A percentile compares a stretch with the other conserved stretches of the same genome.
Evolutionary conservation across 2,113 vertebrate genomes (phyloP).

Genomic region (cattle (Bos taurus)): DNA sequence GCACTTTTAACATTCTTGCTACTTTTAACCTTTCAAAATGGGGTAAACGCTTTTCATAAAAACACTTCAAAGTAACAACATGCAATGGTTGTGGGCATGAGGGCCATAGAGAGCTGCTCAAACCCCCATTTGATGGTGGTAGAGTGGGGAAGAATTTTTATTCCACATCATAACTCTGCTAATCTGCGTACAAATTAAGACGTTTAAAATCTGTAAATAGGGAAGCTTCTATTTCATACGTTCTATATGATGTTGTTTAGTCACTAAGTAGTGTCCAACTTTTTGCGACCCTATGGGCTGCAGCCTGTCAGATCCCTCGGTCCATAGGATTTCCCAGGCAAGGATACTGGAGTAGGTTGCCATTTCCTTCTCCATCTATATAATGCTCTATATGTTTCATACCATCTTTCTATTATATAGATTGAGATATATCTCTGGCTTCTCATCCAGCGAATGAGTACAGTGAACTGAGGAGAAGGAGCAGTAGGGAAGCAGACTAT

Average conservation of each 20-base stretch:
- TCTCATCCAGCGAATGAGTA: background rate
- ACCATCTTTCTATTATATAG: background rate
- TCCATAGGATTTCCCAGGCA: background rate
- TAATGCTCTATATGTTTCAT: background rate
- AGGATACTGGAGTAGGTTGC: background rate
- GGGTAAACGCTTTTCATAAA: background rate
- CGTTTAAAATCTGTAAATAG: background rate
- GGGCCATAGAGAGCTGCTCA: background rate
- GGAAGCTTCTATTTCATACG: background rate
- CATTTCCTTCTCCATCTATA: background rate
- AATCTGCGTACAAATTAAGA: background rate
- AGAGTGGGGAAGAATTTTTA: background rate
- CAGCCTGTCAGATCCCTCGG: background rate
- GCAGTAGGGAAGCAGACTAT: background rate
- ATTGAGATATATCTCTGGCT: background rate
- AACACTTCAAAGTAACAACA: background rate
- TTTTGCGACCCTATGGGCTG: background rate
- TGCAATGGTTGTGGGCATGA: background rate
- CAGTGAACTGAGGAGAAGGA: background rate
- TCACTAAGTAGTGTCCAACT: background rate
- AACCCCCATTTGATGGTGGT: background rate
- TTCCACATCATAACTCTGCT: background rate
- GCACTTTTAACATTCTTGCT: background rate
- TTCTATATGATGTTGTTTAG: background rate
- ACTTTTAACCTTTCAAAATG: background rate